Conservation (phyloP, 2,797 vertebrate genomes). For the Jordanella pulchra region DNA sequence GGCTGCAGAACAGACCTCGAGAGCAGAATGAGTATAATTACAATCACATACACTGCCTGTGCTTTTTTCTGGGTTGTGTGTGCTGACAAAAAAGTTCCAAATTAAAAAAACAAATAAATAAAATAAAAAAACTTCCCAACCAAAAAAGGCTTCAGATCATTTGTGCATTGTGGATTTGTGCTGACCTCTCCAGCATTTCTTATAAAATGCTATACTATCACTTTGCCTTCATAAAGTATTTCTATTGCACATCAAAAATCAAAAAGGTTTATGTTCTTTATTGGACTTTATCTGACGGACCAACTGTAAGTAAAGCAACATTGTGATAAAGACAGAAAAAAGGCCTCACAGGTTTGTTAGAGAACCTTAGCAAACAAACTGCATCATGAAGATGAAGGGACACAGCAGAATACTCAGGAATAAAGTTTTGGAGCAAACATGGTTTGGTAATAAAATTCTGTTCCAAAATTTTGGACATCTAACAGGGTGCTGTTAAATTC, state of each 20-base stretch:
- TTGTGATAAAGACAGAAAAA: not conserved
- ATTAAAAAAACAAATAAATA: not conserved
- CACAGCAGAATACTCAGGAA: not conserved
- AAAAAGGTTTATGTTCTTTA: not conserved
- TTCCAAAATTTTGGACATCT: no score
- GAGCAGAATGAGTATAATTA: not conserved
- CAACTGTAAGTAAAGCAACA: not conserved
- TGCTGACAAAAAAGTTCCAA: not conserved
- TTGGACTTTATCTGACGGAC: not conserved
- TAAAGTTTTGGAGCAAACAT: not conserved
- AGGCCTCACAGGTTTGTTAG: not conserved
- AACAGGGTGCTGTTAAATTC: no score
- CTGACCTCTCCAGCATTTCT: not conserved
- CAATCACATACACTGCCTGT: not conserved
- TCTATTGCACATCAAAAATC: not conserved
- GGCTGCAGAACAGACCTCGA: slow-evolving; percentile 85
- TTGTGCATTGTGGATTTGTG: not conserved
- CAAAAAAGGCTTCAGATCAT: not conserved
- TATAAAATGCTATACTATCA: no score
- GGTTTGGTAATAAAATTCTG: no score
- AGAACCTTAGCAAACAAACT: not conserved
- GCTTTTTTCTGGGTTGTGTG: not conserved
- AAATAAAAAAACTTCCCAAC: slow-evolving; percentile 2
- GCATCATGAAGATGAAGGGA: not conserved
- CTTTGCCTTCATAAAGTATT: not conserved